A percentile compares a stretch with the other conserved stretches of the same genome.
Conservation (phyloP, 2,113 vertebrate genomes). For the Leptobrachium leishanense region DNA sequence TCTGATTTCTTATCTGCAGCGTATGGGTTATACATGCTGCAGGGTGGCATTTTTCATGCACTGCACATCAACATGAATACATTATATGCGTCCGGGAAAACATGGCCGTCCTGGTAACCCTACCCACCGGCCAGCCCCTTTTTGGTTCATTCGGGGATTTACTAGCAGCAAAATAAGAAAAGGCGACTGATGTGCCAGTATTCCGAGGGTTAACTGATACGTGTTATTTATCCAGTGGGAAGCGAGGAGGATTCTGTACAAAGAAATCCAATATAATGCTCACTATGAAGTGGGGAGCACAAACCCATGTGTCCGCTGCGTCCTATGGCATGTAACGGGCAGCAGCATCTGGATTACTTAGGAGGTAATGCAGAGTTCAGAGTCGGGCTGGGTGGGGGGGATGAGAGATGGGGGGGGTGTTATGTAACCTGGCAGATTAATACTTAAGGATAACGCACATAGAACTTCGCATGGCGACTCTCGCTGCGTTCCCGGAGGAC, state of each 20-base stretch:
- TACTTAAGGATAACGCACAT: not conserved
- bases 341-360: not conserved
- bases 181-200: too few species aligned
- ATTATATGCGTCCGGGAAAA: too few species aligned
- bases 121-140: not conserved
- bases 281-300: not conserved
- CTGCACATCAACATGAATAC: too few species aligned
- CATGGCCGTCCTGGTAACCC: too few species aligned
- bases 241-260: not conserved
- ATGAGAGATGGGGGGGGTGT: not conserved
- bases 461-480: not conserved
- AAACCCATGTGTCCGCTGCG: not conserved
- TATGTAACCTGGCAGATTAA: slow-evolving; percentile 19
- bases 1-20: too few species aligned
- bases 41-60: too few species aligned
- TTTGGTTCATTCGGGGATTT: too few species aligned
- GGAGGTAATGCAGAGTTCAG: slow-evolving; percentile 12
- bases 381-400: not conserved
- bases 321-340: not conserved
- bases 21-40: too few species aligned
- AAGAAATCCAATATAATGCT: not conserved
- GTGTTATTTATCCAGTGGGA: not conserved
- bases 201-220: too few species aligned
- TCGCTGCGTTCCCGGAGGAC: not conserved
- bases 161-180: too few species aligned